Conservation (phyloP, 2,113 vertebrate genomes). For the Galbula dea region DNA sequence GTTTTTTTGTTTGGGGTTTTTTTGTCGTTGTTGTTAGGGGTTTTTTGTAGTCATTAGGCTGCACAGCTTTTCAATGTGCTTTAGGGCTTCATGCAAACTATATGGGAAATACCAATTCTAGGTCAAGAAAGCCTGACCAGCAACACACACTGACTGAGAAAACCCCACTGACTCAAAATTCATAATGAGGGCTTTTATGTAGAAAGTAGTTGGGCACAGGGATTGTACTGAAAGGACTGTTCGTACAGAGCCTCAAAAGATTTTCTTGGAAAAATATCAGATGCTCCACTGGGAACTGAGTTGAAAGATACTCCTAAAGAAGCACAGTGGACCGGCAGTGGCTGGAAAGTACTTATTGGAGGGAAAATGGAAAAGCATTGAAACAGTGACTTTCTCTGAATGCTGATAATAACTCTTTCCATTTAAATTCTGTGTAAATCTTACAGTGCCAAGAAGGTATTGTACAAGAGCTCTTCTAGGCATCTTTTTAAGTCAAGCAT, state of each 20-base stretch:
- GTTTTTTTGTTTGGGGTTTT: not conserved
- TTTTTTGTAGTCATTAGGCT: not conserved
- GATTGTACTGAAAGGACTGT: slow-evolving; percentile 33
- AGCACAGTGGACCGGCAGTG: not conserved
- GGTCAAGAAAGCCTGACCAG: slow-evolving; percentile 1
- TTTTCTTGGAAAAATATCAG: slow-evolving; percentile 67
- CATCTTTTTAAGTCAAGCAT: slow-evolving; percentile 4
- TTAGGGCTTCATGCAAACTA: not conserved
- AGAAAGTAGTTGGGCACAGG: not conserved
- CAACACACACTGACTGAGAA: not conserved
- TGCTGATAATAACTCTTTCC: not conserved
- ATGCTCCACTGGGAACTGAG: slow-evolving; percentile 25
- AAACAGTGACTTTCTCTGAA: not conserved
- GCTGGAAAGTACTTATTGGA: not conserved
- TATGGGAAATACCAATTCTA: not conserved
- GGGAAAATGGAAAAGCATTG: not conserved
- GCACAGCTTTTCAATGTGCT: not conserved
- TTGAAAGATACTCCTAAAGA: slow-evolving; percentile 27
- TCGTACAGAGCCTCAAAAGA: slow-evolving; percentile 46
- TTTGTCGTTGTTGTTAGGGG: not conserved
- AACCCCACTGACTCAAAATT: slow-evolving; percentile 44
- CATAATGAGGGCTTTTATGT: slow-evolving; percentile 61
- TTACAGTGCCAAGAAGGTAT: not conserved
- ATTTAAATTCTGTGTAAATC: not conserved
- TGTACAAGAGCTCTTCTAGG: not conserved